phyloP scores from a whole-genome alignment of 2,113 vertebrate species.

The Eonycteris spelaea region DNA sequence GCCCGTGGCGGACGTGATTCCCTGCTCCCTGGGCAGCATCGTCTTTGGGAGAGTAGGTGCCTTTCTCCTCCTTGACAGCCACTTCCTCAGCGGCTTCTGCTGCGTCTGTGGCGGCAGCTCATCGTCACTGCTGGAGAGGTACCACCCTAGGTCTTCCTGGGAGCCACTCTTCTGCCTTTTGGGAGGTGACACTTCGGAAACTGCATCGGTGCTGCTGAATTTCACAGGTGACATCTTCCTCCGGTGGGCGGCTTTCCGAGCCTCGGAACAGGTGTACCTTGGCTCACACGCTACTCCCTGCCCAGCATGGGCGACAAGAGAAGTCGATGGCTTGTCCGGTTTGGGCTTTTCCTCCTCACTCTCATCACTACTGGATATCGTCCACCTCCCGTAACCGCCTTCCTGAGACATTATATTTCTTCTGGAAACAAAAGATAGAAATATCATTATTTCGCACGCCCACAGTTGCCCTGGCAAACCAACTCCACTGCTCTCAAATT shows the following conservation, averaged over 20 bases:
- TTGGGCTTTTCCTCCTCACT: conserved; percentile 89
- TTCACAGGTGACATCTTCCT: conserved; percentile 85
- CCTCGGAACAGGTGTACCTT: conserved; percentile 84
- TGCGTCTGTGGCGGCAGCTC: conserved; percentile 56
- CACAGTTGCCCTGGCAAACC: rapidly evolving
- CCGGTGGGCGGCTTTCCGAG: conserved; percentile 83
- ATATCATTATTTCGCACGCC: not conserved
- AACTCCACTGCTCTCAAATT: not conserved
- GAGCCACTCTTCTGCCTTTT: conserved; percentile 83
- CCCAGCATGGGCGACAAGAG: not conserved
- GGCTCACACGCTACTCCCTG: not conserved
- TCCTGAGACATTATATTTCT: conserved; percentile 84
- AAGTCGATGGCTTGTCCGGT: conserved; percentile 67
- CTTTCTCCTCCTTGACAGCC: conserved; percentile 60
- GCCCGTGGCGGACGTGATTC: conserved; percentile 55
- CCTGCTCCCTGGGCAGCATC: not conserved
- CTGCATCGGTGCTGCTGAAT: conserved; percentile 48
- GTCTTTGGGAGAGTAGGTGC: rapidly evolving
- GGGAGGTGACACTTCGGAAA: conserved; percentile 55
- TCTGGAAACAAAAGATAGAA: not conserved
- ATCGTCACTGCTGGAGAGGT: conserved; percentile 94
- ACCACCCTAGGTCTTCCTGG: conserved; percentile 90
- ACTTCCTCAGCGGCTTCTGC: not conserved
- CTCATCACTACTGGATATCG: conserved; percentile 95
- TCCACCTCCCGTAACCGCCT: conserved; percentile 92